Percentiles rank a stretch among this genome's conserved stretches.
phyloP scores from a whole-genome alignment of 2,113 vertebrate species.

The Cranoglanis bouderius region DNA sequence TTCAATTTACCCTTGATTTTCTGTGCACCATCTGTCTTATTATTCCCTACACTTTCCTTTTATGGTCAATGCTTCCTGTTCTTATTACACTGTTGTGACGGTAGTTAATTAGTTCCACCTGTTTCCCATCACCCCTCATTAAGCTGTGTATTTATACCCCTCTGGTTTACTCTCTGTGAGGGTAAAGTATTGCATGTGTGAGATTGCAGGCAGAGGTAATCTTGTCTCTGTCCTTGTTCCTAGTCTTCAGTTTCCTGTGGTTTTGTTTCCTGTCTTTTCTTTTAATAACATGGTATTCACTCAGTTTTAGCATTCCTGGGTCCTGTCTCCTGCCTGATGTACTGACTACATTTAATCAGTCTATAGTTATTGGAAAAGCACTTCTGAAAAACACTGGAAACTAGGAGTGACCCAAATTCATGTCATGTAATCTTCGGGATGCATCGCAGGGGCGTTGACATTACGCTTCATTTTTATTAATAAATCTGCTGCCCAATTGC shows the following conservation, averaged over 20 bases:
- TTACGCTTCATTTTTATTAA: not conserved
- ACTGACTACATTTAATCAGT: not conserved
- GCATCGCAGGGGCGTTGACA: not conserved
- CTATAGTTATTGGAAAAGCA: not conserved
- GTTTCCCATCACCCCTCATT: slow-evolving; percentile 17
- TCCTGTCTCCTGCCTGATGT: not conserved
- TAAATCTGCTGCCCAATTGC: too few species aligned
- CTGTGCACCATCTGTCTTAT: slow-evolving; percentile 4
- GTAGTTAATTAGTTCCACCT: slow-evolving; percentile 14
- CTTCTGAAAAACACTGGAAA: not conserved
- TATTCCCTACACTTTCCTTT: not conserved
- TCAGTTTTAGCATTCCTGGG: not conserved
- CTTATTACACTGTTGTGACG: not conserved
- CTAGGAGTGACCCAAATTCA: not conserved
- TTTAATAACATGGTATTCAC: not conserved
- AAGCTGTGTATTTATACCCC: not conserved
- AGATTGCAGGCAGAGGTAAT: not conserved
- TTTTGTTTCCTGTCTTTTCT: not conserved
- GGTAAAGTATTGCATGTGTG: not conserved
- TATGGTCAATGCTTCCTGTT: slow-evolving; percentile 4
- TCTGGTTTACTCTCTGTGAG: not conserved
- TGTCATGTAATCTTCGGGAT: not conserved
- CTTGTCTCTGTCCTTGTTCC: too few species aligned
- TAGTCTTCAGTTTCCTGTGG: not conserved
- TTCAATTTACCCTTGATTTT: not conserved